A percentile compares a stretch with the other conserved stretches of the same genome.
Conservation (phyloP, 53 echinoderm and acorn worm species). For the Stichopus horrens region DNA sequence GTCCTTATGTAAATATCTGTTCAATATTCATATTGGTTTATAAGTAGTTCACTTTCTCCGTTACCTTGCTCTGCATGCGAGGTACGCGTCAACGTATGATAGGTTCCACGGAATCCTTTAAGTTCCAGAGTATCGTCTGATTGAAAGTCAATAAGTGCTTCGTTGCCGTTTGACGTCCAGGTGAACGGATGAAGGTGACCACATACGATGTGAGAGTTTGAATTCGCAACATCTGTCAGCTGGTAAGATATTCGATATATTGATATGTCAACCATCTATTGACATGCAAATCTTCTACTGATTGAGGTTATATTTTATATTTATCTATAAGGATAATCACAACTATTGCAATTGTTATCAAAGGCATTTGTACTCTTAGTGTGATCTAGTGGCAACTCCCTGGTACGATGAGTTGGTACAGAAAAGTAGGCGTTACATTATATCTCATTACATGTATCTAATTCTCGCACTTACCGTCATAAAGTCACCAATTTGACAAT, state of each 20-base stretch:
- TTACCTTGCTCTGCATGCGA: constrained; percentile 37
- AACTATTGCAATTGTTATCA: too few relatives aligned
- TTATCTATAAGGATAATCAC: too few relatives aligned
- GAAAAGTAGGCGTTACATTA: too few relatives aligned
- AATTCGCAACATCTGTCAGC: constrained; percentile 53
- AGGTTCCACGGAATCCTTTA: constrained; percentile 52
- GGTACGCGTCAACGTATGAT: constrained; percentile 34
- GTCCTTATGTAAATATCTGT: background rate
- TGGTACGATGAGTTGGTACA: too few relatives aligned
- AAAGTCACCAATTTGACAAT: background rate
- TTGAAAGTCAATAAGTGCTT: constrained; percentile 50
- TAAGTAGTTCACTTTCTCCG: background rate
- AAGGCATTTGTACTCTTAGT: too few relatives aligned
- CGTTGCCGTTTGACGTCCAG: constrained; percentile 61
- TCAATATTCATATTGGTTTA: too few relatives aligned
- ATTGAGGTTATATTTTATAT: too few relatives aligned
- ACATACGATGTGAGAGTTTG: constrained; percentile 26
- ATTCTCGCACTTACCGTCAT: background rate
- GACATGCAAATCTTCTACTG: too few relatives aligned
- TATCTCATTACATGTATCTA: too few relatives aligned
- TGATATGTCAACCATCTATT: too few relatives aligned
- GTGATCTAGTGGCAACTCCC: too few relatives aligned
- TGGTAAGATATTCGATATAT: background rate
- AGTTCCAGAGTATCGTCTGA: constrained; percentile 44
- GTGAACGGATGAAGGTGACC: constrained; percentile 55